phyloP scores from a whole-genome alignment of 2,888 invertebrate species.

The Mechanitis mazaeus region DNA sequence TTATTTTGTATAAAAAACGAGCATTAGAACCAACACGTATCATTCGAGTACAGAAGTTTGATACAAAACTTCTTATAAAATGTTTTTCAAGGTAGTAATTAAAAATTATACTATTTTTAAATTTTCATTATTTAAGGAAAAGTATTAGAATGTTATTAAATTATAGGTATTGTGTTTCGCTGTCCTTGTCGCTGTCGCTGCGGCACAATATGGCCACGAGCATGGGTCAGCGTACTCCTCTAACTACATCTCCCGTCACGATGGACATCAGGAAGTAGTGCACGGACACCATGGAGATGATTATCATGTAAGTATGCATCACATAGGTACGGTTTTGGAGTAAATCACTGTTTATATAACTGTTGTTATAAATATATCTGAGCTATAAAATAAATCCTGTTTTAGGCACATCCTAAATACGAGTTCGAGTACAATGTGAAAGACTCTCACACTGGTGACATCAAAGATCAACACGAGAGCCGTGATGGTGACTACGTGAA shows the following conservation, averaged over 20 bases:
- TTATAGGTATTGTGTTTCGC: slow-evolving; percentile 29
- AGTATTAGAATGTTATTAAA: background rate
- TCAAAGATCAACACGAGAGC: slow-evolving; percentile 63
- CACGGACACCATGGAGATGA: slow-evolving; percentile 21
- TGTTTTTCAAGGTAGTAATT: slow-evolving; percentile 19
- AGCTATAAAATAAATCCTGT: background rate
- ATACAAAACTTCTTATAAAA: background rate
- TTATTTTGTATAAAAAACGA: no score
- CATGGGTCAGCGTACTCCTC: slow-evolving; percentile 57
- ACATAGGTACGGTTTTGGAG: background rate
- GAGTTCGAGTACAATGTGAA: slow-evolving; percentile 64
- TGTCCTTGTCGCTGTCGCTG: slow-evolving; percentile 22
- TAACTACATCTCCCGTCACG: slow-evolving; percentile 50
- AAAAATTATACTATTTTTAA: no score
- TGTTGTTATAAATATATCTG: background rate
- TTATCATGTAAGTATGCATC: background rate
- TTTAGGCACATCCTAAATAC: slow-evolving; percentile 42
- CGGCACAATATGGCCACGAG: slow-evolving; percentile 35
- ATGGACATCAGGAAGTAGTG: slow-evolving; percentile 49
- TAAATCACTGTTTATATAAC: background rate
- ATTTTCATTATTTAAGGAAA: no score
- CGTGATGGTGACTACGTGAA: slow-evolving; percentile 74
- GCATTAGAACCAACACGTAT: no score
- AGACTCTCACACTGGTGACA: slow-evolving; percentile 69
- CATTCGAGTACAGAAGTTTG: no score